Conservation (phyloP, 2,797 vertebrate species). For the Enteromius unitaeniatus region DNA sequence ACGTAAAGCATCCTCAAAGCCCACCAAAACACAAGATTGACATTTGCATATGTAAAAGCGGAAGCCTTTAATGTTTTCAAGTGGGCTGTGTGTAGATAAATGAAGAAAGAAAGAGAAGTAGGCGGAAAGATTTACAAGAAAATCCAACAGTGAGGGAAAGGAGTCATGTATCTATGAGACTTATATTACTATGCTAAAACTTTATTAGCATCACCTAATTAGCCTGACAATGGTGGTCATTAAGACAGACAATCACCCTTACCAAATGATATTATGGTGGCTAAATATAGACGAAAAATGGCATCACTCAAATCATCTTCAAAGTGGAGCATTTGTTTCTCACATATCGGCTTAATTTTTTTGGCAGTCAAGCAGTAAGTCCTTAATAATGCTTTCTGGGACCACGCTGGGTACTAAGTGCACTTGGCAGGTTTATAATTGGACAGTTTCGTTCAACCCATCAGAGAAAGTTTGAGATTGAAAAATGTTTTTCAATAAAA, state of each 20-base stretch:
- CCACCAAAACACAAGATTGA: constrained; percentile 55
- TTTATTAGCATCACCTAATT: constrained; percentile 1
- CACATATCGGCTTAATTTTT: constrained; percentile 1
- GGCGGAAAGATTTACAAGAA: background rate
- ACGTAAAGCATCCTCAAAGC: constrained; percentile 65
- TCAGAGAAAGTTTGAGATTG: constrained; percentile 20
- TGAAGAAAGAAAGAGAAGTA: background rate
- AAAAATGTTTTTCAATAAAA: constrained; percentile 20
- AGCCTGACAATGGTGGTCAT: background rate
- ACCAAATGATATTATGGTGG: constrained; percentile 18
- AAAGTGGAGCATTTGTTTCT: constrained; percentile 33
- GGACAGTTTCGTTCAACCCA: constrained; percentile 25
- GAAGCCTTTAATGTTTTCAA: constrained; percentile 41
- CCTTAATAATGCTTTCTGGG: constrained; percentile 12
- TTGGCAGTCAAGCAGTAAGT: constrained; percentile 12
- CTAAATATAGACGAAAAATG: constrained; percentile 30
- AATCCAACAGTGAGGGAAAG: background rate
- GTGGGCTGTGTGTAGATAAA: constrained; percentile 12
- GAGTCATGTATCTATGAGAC: background rate
- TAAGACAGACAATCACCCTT: constrained; percentile 7
- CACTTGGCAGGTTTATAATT: constrained; percentile 46
- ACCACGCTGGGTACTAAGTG: constrained; percentile 23
- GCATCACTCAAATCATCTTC: constrained; percentile 23
- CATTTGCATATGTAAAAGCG: constrained; percentile 33
- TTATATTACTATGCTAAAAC: constrained; percentile 8